Percentiles rank a stretch among this genome's conserved stretches.
These are phyloP conservation scores for Syncerus caffer DNA, from an alignment of 2,797 vertebrate species.

Conservation along the genomic window DNA sequence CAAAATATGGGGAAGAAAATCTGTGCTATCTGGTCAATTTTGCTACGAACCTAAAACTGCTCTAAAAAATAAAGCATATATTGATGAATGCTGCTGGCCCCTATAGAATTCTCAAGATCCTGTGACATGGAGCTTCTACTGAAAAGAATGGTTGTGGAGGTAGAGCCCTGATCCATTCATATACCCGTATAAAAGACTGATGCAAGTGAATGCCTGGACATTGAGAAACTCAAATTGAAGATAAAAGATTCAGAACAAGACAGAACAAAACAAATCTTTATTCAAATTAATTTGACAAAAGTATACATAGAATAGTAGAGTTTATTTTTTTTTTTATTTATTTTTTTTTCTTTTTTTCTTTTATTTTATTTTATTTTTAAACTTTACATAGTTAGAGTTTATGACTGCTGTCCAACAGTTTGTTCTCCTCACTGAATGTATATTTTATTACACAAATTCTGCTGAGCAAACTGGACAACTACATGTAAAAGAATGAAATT, in stretches of 20 bases:
- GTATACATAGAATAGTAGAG: neutral
- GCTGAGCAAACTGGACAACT: neutral
- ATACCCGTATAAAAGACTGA: neutral
- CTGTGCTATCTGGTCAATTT: neutral
- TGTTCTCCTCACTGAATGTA: neutral
- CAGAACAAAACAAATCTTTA: neutral
- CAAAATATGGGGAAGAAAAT: neutral
- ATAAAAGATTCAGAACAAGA: neutral
- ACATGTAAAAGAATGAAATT: neutral
- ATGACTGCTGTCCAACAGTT: neutral
- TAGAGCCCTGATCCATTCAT: neutral
- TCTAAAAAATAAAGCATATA: neutral
- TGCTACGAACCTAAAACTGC: neutral
- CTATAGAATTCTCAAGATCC: neutral
- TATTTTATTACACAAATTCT: neutral
- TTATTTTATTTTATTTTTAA: too few species aligned
- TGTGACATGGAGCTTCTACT: neutral
- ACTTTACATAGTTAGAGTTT: neutral
- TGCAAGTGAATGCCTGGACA: neutral
- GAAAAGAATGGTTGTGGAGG: neutral
- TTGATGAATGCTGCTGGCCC: neutral
- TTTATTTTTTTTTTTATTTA: too few species aligned
- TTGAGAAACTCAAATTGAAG: neutral
- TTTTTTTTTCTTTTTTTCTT: too few species aligned
- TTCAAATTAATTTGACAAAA: neutral